These are phyloP conservation scores for Acyrthosiphon pisum DNA, from an alignment of 1,140 invertebrate genomes.

Conservation along the genomic window DNA sequence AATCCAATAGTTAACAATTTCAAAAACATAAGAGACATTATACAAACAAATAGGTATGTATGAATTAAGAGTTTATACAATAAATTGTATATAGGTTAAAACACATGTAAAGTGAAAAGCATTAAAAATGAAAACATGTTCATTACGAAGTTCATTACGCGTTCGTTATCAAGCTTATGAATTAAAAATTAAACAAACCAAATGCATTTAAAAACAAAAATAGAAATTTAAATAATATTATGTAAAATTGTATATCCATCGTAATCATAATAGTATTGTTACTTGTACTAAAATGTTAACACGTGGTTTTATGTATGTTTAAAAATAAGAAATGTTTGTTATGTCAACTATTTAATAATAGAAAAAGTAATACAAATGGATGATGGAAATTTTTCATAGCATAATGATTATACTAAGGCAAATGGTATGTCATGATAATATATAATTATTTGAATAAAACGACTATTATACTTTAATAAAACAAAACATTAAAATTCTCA, in stretches of 20 bases:
- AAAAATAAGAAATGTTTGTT: not conserved
- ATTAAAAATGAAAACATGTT: not conserved
- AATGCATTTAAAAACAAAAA: too few relatives aligned
- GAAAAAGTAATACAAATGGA: not conserved
- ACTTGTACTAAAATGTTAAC: not conserved
- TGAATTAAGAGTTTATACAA: not conserved
- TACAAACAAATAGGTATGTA: not conserved
- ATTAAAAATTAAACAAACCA: not conserved
- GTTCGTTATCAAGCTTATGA: not conserved
- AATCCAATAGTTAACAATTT: not conserved
- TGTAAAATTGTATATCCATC: not conserved
- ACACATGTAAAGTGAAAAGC: not conserved
- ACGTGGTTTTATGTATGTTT: not conserved
- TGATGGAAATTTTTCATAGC: not conserved
- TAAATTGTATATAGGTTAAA: not conserved
- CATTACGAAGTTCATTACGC: not conserved
- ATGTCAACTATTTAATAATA: not conserved
- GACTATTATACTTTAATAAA: not conserved
- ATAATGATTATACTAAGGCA: not conserved
- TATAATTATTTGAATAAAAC: not conserved
- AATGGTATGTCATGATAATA: not conserved
- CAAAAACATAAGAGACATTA: not conserved
- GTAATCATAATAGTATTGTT: not conserved
- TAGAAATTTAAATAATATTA: too few relatives aligned
- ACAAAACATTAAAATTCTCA: not conserved